Percentiles rank a stretch among this genome's conserved stretches.
Evolutionary conservation across 2,113 vertebrate species (phyloP).

Genomic region (Oxyruncus cristatus): DNA sequence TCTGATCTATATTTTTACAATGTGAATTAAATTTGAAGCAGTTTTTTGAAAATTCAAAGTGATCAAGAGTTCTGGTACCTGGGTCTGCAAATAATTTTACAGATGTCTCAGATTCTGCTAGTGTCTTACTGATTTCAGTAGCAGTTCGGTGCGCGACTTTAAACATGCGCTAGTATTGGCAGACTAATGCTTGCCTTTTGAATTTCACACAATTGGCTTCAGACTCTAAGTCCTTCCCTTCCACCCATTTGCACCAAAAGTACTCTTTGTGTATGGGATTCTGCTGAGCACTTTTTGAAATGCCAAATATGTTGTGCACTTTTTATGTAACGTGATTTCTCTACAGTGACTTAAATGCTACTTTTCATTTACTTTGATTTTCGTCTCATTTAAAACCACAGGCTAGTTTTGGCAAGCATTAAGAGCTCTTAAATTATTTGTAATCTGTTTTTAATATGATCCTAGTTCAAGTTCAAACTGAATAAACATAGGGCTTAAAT

Average conservation of each 20-base stretch:
- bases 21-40: background rate
- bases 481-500: conserved; percentile 15
- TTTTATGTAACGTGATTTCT: background rate
- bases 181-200: background rate
- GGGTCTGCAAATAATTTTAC: background rate
- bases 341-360: background rate
- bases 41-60: background rate
- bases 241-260: background rate
- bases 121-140: background rate
- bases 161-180: background rate
- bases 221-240: background rate
- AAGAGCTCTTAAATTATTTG: background rate
- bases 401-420: conserved; percentile 4
- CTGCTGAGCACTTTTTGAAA: background rate
- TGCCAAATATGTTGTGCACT: background rate
- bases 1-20: background rate
- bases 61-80: background rate
- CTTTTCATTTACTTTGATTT: background rate
- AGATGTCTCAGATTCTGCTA: background rate
- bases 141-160: background rate
- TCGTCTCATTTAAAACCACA: background rate
- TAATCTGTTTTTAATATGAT: conserved; percentile 18
- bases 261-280: background rate
- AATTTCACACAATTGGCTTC: background rate
- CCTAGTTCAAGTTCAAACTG: background rate